Conservation (phyloP, 2,888 invertebrate genomes). For the Megamerina dolium region DNA sequence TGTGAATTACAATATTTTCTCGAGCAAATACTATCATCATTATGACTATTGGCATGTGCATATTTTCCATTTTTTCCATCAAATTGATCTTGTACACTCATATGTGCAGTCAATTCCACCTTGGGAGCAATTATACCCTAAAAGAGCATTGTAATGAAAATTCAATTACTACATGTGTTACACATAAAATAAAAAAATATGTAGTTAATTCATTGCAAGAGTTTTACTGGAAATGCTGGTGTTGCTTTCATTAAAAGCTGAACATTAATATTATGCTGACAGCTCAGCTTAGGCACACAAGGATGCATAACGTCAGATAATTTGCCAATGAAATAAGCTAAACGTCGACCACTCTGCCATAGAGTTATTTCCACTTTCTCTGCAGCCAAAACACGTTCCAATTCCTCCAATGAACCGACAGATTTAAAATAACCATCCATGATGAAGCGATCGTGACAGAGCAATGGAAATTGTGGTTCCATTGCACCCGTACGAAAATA, state of each 20-base stretch:
- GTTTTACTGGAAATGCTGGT: conserved; percentile 39
- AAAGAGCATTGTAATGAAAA: conserved; percentile 4
- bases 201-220: not conserved
- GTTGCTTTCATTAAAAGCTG: conserved; percentile 45
- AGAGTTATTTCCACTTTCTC: conserved; percentile 43
- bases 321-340: conserved; percentile 41
- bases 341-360: conserved; percentile 46
- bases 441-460: conserved; percentile 42
- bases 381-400: conserved; percentile 32
- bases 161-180: not conserved
- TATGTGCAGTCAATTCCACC: conserved; percentile 37
- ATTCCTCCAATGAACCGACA: conserved; percentile 28
- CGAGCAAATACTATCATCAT: not conserved
- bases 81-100: conserved; percentile 28
- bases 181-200: not conserved
- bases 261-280: conserved; percentile 37
- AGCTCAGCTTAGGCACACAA: conserved; percentile 29
- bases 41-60: conserved; percentile 14
- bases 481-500: conserved; percentile 44
- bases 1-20: not conserved
- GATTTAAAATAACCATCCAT: conserved; percentile 46
- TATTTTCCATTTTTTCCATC: conserved; percentile 2
- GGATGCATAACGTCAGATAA: conserved; percentile 40
- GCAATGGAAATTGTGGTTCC: conserved; percentile 44
- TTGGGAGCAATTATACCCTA: conserved; percentile 46